These are phyloP conservation scores for Drosophila prosaltans DNA, from an alignment of 1,140 invertebrate genomes.

Conservation along the genomic window DNA sequence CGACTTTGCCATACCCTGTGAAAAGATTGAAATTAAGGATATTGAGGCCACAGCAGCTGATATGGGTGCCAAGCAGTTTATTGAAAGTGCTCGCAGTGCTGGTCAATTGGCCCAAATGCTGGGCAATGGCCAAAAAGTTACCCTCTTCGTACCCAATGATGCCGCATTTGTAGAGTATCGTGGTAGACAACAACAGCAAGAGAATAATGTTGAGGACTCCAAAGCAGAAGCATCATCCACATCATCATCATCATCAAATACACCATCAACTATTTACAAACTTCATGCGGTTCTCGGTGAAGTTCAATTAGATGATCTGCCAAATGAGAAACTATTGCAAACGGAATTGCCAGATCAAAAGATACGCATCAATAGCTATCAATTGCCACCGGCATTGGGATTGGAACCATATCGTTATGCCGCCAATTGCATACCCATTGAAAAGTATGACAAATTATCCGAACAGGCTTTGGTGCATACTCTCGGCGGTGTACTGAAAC, in stretches of 20 bases:
- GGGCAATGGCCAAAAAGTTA: conserved; percentile 83
- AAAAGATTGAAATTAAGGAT: conserved; percentile 84
- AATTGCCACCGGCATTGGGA: conserved; percentile 81
- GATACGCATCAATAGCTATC: conserved; percentile 87
- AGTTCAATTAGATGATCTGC: conserved; percentile 83
- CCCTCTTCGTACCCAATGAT: conserved; percentile 85
- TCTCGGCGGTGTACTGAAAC: conserved; percentile 86
- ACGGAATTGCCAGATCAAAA: conserved; percentile 84
- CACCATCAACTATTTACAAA: conserved; percentile 68
- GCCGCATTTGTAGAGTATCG: conserved; percentile 84
- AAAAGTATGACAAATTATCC: conserved; percentile 84
- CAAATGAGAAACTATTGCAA: conserved; percentile 83
- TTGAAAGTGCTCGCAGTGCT: conserved; percentile 83
- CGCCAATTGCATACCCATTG: conserved; percentile 85
- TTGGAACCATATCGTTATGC: conserved; percentile 80
- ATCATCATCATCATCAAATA: neutral
- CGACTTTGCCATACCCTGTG: conserved; percentile 83
- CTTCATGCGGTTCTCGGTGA: conserved; percentile 84
- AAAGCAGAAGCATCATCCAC: conserved; percentile 54
- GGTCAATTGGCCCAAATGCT: conserved; percentile 83
- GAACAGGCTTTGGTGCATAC: conserved; percentile 89
- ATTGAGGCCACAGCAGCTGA: conserved; percentile 84
- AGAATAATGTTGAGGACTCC: conserved; percentile 71
- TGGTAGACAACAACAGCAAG: conserved; percentile 59
- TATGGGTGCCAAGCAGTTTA: conserved; percentile 85